phyloP scores from a whole-genome alignment of 2,113 vertebrate genomes.

The Alexandromys fortis region DNA sequence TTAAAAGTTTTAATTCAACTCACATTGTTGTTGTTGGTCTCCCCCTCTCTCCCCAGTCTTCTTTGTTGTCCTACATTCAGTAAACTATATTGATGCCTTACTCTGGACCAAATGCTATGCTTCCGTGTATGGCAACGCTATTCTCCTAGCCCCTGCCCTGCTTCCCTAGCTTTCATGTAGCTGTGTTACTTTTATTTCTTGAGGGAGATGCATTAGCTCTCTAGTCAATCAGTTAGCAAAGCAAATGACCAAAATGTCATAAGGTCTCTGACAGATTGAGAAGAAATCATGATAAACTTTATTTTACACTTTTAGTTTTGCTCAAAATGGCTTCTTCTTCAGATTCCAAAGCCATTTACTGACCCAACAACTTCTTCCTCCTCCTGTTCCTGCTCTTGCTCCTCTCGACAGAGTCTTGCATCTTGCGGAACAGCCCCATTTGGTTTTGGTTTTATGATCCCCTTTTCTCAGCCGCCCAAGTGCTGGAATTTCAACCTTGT shows the following conservation, averaged over 20 bases:
- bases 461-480: not conserved
- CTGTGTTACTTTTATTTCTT: conserved; percentile 42
- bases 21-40: not conserved
- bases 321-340: conserved; percentile 22
- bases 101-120: not conserved
- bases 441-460: not conserved
- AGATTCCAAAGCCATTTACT: conserved; percentile 37
- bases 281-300: conserved; percentile 43
- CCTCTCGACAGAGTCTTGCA: not conserved
- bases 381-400: not conserved
- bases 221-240: conserved; percentile 37
- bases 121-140: not conserved
- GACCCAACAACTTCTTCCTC: not conserved
- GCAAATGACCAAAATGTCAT: not conserved
- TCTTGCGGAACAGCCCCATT: not conserved
- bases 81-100: not conserved
- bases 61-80: conserved; percentile 11
- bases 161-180: not conserved
- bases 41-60: not conserved
- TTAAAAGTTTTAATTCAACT: conserved; percentile 23
- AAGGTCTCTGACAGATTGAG: not conserved
- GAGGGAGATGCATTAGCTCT: conserved; percentile 44
- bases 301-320: conserved; percentile 45
- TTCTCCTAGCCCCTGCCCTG: not conserved
- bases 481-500: not conserved